Conservation (phyloP, 1,140 invertebrate species). For the Epicauta chinensis region DNA sequence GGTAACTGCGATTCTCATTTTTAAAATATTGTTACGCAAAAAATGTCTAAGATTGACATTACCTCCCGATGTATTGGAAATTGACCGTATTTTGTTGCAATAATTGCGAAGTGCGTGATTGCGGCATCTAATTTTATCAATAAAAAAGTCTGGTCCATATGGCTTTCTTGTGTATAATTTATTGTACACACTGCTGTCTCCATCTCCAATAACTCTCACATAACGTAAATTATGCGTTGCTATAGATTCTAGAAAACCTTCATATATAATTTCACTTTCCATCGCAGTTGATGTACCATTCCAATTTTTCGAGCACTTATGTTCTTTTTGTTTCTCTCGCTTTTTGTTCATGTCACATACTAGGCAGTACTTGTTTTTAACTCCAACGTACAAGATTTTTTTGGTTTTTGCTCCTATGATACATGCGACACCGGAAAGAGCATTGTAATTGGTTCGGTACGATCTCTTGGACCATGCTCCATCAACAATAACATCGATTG, state of each 20-base stretch:
- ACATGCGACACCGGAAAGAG: conserved; percentile 27
- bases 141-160: conserved; percentile 24
- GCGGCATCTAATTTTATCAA: conserved; percentile 32
- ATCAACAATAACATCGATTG: conserved; percentile 17
- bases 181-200: conserved; percentile 38
- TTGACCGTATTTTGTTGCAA: conserved; percentile 9
- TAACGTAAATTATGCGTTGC: background rate
- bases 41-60: no score
- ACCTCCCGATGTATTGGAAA: no score
- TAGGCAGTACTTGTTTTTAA: conserved; percentile 36
- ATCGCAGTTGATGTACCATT: background rate
- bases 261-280: conserved; percentile 1
- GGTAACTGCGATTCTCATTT: no score
- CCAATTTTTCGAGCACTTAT: conserved; percentile 6
- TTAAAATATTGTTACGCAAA: no score
- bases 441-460: conserved; percentile 28
- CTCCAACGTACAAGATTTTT: conserved; percentile 36
- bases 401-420: conserved; percentile 36
- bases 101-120: conserved; percentile 24
- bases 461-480: conserved; percentile 30
- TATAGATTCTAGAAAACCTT: background rate
- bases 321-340: background rate
- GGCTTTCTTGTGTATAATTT: conserved; percentile 16
- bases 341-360: conserved; percentile 33
- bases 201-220: conserved; percentile 25